Evolutionary conservation across 2,797 vertebrate genomes (phyloP).

Genomic region (Helostoma temminkii): DNA sequence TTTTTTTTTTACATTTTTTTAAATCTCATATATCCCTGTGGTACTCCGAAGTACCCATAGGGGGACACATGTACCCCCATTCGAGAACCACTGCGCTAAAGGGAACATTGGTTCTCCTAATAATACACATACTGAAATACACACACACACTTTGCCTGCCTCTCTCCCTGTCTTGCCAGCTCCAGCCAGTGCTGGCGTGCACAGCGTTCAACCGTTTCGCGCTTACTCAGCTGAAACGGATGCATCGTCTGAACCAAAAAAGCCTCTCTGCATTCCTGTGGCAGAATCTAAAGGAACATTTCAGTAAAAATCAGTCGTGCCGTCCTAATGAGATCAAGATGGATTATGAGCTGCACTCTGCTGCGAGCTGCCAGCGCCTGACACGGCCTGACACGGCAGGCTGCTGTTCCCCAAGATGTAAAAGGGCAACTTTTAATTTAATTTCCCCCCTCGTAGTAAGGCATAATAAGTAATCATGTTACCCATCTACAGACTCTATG

Average conservation of each 20-base stretch:
- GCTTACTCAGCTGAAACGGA: conserved; percentile 74
- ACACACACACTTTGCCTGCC: conserved; percentile 17
- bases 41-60: too few relatives aligned
- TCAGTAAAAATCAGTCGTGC: conserved; percentile 66
- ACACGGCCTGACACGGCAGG: conserved; percentile 43
- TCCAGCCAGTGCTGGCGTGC: conserved; percentile 46
- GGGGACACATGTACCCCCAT: too few relatives aligned
- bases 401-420: conserved; percentile 63
- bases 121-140: conserved; percentile 8
- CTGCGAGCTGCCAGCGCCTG: conserved; percentile 62
- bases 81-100: not conserved
- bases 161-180: conserved; percentile 40
- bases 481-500: conserved; percentile 66
- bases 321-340: conserved; percentile 80
- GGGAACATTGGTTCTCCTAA: not conserved
- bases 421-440: conserved; percentile 81
- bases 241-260: conserved; percentile 67
- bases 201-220: conserved; percentile 38
- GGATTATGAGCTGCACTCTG: conserved; percentile 73
- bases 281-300: conserved; percentile 77
- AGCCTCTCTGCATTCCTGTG: conserved; percentile 75
- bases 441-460: conserved; percentile 70
- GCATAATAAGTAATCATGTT: conserved; percentile 76
- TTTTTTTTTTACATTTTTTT: too few relatives aligned
- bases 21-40: too few relatives aligned